Evolutionary conservation across 2,113 vertebrate genomes (phyloP).

Genomic region (Carassius gibelio): DNA sequence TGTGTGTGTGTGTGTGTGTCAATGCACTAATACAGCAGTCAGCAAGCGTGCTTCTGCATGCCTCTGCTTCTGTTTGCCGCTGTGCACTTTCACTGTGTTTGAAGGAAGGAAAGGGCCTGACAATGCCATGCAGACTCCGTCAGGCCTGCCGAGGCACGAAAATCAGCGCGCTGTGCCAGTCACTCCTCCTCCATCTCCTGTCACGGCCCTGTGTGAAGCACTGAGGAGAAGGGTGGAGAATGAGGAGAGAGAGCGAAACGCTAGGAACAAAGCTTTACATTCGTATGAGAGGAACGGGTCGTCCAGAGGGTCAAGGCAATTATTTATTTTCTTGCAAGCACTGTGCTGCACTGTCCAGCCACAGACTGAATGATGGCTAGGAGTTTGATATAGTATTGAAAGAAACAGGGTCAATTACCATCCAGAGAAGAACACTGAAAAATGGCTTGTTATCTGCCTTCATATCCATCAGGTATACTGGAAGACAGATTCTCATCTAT

Average conservation of each 20-base stretch:
- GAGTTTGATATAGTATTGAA: not conserved
- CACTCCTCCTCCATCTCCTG: not conserved
- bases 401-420: not conserved
- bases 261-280: conserved; percentile 31
- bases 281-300: not conserved
- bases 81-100: conserved; percentile 16
- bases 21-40: too few relatives aligned
- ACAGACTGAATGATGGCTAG: not conserved
- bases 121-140: conserved; percentile 14
- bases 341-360: not conserved
- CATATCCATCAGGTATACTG: not conserved
- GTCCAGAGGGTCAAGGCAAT: not conserved
- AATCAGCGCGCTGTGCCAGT: not conserved
- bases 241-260: conserved; percentile 18
- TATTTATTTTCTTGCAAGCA: not conserved
- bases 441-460: too few relatives aligned
- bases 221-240: not conserved
- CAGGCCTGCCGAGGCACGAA: conserved; percentile 52
- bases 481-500: not conserved
- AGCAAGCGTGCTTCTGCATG: conserved; percentile 41
- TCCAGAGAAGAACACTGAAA: not conserved
- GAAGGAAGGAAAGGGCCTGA: conserved; percentile 24
- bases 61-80: conserved; percentile 21
- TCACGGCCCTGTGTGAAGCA: not conserved
- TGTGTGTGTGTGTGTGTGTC: not conserved